Conservation (phyloP, 2,888 invertebrate species). For the Eilema depressum region DNA sequence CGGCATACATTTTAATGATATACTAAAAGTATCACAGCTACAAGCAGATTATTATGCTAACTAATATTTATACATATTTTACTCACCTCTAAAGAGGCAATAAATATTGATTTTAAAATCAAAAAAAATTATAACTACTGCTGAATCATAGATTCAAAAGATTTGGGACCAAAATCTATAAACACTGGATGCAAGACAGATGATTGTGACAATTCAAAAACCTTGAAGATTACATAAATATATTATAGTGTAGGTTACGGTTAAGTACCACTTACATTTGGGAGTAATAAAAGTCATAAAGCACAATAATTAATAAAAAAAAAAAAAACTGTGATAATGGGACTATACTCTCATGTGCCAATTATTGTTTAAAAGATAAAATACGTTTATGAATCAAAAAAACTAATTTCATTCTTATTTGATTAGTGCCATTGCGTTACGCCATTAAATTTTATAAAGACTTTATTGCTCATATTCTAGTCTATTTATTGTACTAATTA, state of each 20-base stretch:
- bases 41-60: constrained; percentile 82
- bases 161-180: constrained; percentile 64
- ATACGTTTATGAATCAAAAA: constrained; percentile 48
- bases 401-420: constrained; percentile 45
- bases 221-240: constrained; percentile 31
- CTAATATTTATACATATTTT: constrained; percentile 54
- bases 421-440: constrained; percentile 75
- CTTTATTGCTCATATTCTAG: constrained; percentile 86
- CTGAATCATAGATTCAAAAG: constrained; percentile 69
- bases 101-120: constrained; percentile 13
- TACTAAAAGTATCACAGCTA: constrained; percentile 79
- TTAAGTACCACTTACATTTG: constrained; percentile 53
- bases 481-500: constrained; percentile 72
- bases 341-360: constrained; percentile 74
- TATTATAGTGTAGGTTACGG: constrained; percentile 45
- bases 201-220: constrained; percentile 35
- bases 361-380: constrained; percentile 52
- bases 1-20: constrained; percentile 81
- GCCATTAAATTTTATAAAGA: constrained; percentile 77
- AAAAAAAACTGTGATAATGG: constrained; percentile 77
- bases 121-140: constrained; percentile 35
- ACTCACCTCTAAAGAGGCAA: constrained; percentile 56
- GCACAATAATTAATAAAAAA: constrained; percentile 67
- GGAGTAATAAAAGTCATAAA: constrained; percentile 63
- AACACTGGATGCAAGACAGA: constrained; percentile 25